Evolutionary conservation across 2,888 invertebrate genomes (phyloP).

Genomic region (Germaria angustata): DNA sequence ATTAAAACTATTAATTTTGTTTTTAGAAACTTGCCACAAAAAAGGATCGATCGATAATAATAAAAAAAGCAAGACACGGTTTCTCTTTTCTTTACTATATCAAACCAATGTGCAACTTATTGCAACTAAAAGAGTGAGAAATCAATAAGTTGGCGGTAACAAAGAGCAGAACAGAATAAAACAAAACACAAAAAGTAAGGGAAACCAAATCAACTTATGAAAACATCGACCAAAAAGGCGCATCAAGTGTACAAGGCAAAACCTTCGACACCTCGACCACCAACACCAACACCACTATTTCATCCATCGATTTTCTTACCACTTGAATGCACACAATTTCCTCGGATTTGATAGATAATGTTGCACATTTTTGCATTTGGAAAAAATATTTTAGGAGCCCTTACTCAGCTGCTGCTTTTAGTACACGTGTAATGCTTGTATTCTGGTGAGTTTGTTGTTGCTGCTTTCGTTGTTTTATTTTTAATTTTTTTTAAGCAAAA

Average conservation of each 20-base stretch:
- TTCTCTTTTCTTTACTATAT: not conserved
- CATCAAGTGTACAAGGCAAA: conserved; percentile 36
- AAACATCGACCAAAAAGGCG: not conserved
- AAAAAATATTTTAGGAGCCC: not conserved
- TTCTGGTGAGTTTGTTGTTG: too few species aligned
- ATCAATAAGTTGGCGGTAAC: conserved; percentile 56
- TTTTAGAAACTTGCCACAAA: too few species aligned
- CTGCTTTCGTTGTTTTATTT: not conserved
- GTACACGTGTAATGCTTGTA: not conserved
- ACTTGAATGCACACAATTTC: conserved; percentile 39
- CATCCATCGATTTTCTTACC: conserved; percentile 16
- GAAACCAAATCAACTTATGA: conserved; percentile 1
- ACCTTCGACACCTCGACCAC: conserved; percentile 8
- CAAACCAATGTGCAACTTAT: not conserved
- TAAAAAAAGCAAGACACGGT: too few species aligned
- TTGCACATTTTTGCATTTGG: conserved; percentile 2
- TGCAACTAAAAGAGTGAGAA: conserved; percentile 50
- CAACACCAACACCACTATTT: not conserved
- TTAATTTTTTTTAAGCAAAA: not conserved
- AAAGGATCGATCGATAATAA: too few species aligned
- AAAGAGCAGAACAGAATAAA: conserved; percentile 39
- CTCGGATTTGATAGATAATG: conserved; percentile 27
- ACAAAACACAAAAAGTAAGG: conserved; percentile 10
- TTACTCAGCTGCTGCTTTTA: not conserved
- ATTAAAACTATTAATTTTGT: too few species aligned